phyloP scores from a whole-genome alignment of 2,113 vertebrate species.

The Lonchura striata region DNA sequence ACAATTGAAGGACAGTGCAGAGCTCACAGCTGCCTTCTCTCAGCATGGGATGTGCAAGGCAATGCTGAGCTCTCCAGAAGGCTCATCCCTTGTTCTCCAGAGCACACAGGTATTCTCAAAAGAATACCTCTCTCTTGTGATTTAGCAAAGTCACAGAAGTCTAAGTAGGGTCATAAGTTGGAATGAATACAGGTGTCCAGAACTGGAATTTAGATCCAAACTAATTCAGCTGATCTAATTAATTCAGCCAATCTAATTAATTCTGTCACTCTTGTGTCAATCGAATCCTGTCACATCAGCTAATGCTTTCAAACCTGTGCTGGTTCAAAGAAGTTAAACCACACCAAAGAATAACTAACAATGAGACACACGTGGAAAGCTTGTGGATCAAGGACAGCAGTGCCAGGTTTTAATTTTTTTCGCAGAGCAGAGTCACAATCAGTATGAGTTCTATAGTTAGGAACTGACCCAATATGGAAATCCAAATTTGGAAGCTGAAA shows the following conservation, averaged over 20 bases:
- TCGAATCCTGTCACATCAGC: background rate
- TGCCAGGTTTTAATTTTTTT: background rate
- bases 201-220: background rate
- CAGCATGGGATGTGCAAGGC: background rate
- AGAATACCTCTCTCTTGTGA: background rate
- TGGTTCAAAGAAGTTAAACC: background rate
- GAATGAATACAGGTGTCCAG: background rate
- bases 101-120: background rate
- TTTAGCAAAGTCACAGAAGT: background rate
- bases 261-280: background rate
- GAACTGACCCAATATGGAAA: background rate
- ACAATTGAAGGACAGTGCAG: background rate
- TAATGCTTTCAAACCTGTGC: background rate
- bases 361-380: background rate
- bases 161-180: background rate
- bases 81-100: background rate
- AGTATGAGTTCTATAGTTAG: background rate
- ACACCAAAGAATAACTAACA: background rate
- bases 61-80: background rate
- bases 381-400: background rate
- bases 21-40: background rate
- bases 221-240: background rate
- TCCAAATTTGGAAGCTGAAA: background rate
- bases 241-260: background rate
- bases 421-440: background rate